Conservation (phyloP, 1,140 invertebrate species). For the Chrysomallon squamiferum region DNA sequence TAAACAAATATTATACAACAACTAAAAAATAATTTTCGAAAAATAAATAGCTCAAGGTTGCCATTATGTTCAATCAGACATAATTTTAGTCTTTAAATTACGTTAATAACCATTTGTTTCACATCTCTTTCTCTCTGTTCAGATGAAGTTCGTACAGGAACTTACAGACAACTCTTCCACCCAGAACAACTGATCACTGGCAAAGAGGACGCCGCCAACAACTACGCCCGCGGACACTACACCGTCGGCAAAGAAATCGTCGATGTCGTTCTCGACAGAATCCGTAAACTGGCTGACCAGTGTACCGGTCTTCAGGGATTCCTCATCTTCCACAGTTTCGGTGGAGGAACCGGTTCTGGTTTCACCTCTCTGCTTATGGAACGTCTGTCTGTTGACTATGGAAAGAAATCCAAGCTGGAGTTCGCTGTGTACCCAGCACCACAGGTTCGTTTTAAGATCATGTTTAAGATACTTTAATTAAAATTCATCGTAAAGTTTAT, state of each 20-base stretch:
- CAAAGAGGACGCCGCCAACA: conserved; percentile 8
- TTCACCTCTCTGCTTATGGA: conserved; percentile 90
- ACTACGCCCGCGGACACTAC: conserved; percentile 8
- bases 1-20: too few relatives aligned
- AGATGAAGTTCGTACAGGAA: conserved; percentile 60
- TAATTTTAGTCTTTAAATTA: too few relatives aligned
- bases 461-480: too few relatives aligned
- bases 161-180: conserved; percentile 62
- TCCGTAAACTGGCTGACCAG: conserved; percentile 9
- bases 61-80: too few relatives aligned
- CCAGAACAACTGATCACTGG: conserved; percentile 62
- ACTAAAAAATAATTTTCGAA: too few relatives aligned
- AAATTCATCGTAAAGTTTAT: too few relatives aligned
- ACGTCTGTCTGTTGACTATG: conserved; percentile 83
- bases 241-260: conserved; percentile 8
- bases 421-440: conserved; percentile 10
- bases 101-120: too few relatives aligned
- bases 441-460: too few relatives aligned
- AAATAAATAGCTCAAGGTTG: too few relatives aligned
- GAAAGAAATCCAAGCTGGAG: conserved; percentile 46
- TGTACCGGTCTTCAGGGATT: conserved; percentile 9
- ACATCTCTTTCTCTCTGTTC: too few relatives aligned
- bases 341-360: conserved; percentile 67
- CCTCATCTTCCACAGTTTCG: conserved; percentile 8
- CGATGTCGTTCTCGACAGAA: not conserved